Base-by-base conservation (phyloP, 2,113 vertebrate species). In the Hippocampus abdominalis region DNA sequence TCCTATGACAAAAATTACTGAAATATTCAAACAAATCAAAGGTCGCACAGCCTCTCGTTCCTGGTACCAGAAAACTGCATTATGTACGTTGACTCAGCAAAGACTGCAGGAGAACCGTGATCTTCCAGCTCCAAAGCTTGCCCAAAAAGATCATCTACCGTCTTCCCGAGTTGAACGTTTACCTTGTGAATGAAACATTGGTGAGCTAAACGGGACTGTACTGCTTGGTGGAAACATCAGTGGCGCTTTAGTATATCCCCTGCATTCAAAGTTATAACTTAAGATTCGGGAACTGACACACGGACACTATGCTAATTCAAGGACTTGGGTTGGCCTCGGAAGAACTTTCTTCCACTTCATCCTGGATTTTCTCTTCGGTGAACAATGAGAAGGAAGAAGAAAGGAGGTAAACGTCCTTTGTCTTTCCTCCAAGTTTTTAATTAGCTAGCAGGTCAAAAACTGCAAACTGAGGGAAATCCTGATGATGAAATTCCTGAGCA, bases 331-430 rank as follows among this genome's bases (percentile, higher is more conserved):
- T 61, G 59, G 29, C 15, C 16, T 20, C 8, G 8, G 42, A 12
- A 63, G 10, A 39, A 62, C 32, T 18, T 39, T 39, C 18, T 40
- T 40, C 8, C n/a, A 42, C 36, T 13, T 63, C 13, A 63, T 63
- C 61, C 61, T 63, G 39, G 39, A 63, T 63, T 63, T 63, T 63
- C 36, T 63, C 32, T 63, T 42, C 42, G 11, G 36, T 63, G 61
- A 42, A n/a, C 10, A 63, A 63, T 63, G 20, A 42, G 10, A 42
- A 40, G 21, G 36, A 42, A 21, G 39, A 23, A n/a, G 20, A n/a
- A n/a, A 15, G 2, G 27, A 8, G 56, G 13, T 40, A 23, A 42
- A 40, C 61, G 42, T 23, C 10, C 9, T 13, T 40, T 40, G 20
- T 63, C 61, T 63, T 40, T 39, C 20, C 4, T 42, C 61, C 61